These are phyloP conservation scores for Sebastes kiyomatsui DNA, from an alignment of 2,797 vertebrate species.

Conservation along the genomic window DNA sequence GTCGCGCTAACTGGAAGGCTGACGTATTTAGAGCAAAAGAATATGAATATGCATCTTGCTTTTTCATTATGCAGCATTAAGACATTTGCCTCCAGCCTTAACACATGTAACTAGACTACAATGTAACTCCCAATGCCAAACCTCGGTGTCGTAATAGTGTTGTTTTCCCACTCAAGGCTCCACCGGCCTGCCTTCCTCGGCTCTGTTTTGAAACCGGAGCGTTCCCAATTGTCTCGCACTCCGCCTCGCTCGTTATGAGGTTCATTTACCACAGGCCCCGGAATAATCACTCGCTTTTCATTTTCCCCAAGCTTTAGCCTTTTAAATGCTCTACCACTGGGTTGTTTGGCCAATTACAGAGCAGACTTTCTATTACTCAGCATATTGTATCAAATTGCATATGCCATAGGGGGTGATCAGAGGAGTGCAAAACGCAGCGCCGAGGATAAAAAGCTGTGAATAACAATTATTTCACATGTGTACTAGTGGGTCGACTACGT, in stretches of 20 bases:
- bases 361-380: conserved; percentile 87
- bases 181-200: neutral
- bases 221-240: conserved; percentile 51
- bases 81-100: conserved; percentile 13
- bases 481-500: neutral
- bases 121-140: neutral
- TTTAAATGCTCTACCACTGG: conserved; percentile 61
- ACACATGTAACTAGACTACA: neutral
- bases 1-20: neutral
- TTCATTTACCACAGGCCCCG: conserved; percentile 70
- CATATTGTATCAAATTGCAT: conserved; percentile 87
- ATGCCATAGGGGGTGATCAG: conserved; percentile 83
- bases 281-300: conserved; percentile 71
- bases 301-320: conserved; percentile 61
- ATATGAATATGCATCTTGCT: conserved; percentile 1
- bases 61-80: conserved; percentile 9
- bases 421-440: conserved; percentile 50
- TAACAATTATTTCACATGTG: conserved; percentile 47
- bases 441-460: conserved; percentile 38
- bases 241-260: conserved; percentile 65
- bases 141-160: neutral
- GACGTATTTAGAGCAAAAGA: neutral
- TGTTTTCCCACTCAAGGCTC: conserved; percentile 11
- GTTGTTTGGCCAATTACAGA: conserved; percentile 87
- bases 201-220: conserved; percentile 49